Base-by-base conservation (phyloP, 1,140 invertebrate genomes). In the Palaemon carinicauda region DNA sequence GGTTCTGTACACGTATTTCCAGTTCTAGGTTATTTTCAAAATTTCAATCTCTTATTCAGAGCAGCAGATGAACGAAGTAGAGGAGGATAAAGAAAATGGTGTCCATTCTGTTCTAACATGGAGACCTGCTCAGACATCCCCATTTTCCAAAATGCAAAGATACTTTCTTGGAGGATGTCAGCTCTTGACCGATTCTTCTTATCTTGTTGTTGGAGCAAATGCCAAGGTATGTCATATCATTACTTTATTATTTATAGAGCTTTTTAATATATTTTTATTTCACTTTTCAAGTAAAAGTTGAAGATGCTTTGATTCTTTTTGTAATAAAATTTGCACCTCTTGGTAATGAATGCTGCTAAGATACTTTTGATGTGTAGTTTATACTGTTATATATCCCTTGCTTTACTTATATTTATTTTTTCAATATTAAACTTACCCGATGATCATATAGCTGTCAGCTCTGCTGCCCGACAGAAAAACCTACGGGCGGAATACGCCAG, bases 121-220 rank as follows among this genome's bases (percentile, higher is more conserved):
- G 82, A 53, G 82, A 19, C 82, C 82, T 4, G 82, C 82, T 7
- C 82, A 85, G 24, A 9, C 69, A 19, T 85, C 82, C 24, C 75
- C 82, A 29, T n/a, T 85, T 5, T 29, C 54, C 19, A 27, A 15
- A 53, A 69, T 85, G 74, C 82, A 74, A 21, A 85, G 75, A 50
- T 79, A 78, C 54, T 79, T 85, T 33, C 54, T 79, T 56, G 74
- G 82, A 33, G 74, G 82, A 10, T 79, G 74, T 53, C 75, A 79
- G n/a, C 74, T 79, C 29, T 69, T 79, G n/a, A 54, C 21, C n/a
- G 82, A 85, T 53, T 52, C 82, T 19, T 79, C 82, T 0, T 85
- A 85, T 24, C 75, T 85, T 50, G 82, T 75, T 71, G 19, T 80
- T 71, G 77, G 54, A 3, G 33, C 21, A n/a, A 56, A 33, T 56